phyloP scores from a whole-genome alignment of 2,888 invertebrate genomes.

The Phania funesta region DNA sequence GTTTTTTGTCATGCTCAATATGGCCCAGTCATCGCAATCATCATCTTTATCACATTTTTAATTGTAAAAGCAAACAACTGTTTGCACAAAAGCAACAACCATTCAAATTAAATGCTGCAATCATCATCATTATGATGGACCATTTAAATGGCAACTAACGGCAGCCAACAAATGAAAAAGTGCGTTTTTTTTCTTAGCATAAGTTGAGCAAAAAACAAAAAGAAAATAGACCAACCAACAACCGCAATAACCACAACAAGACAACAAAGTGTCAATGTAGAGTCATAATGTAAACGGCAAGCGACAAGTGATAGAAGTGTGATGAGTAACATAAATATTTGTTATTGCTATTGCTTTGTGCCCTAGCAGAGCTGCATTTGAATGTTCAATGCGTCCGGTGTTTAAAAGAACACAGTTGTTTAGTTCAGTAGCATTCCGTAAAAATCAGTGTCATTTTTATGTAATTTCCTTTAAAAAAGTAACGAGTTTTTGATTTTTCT shows the following conservation, averaged over 20 bases:
- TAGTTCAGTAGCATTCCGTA: no score
- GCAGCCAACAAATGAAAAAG: background rate
- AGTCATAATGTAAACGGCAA: background rate
- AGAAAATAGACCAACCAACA: no score
- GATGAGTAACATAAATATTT: no score
- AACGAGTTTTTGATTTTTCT: no score
- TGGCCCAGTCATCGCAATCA: conserved; percentile 33
- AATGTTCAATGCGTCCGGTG: no score
- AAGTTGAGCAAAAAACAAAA: background rate
- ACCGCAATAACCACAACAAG: background rate
- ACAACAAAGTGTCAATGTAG: background rate
- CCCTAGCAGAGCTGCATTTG: no score
- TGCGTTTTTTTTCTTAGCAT: conserved; percentile 25
- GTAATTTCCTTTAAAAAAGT: no score
- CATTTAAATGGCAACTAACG: conserved; percentile 36
- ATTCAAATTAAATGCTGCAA: background rate
- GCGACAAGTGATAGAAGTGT: background rate
- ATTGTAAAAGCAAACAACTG: conserved; percentile 15
- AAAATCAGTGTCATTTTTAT: no score
- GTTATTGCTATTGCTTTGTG: no score
- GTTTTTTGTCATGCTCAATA: conserved; percentile 14
- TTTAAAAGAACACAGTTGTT: no score
- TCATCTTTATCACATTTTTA: conserved; percentile 26
- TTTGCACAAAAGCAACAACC: conserved; percentile 2
- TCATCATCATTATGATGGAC: conserved; percentile 16